A percentile compares a stretch with the other conserved stretches of the same genome.
phyloP scores from a whole-genome alignment of 2,797 vertebrate genomes.

The Bradypodion pumilum region DNA sequence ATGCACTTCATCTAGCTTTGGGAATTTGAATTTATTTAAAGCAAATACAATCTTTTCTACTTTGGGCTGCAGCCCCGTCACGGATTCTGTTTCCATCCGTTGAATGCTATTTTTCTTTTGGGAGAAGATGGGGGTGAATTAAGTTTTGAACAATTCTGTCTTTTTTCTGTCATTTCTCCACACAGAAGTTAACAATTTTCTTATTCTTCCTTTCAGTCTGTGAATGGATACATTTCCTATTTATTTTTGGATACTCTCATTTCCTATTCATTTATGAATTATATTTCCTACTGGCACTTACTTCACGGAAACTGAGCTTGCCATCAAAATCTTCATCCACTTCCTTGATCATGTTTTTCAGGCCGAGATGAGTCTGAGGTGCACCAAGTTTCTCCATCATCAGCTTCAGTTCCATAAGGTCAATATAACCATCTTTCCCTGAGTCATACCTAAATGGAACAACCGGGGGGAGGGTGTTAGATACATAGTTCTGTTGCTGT shows the following conservation, averaged over 20 bases:
- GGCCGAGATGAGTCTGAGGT: slow-evolving; percentile 80
- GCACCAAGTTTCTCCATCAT: slow-evolving; percentile 86
- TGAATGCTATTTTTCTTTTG: too few relatives aligned
- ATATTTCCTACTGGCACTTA: slow-evolving; percentile 31
- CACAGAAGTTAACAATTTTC: too few relatives aligned
- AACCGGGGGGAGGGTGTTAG: slow-evolving; percentile 14
- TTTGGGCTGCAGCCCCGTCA: too few relatives aligned
- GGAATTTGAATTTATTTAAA: too few relatives aligned
- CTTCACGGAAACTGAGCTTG: slow-evolving; percentile 81
- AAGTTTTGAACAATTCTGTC: too few relatives aligned
- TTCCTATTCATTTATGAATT: not conserved
- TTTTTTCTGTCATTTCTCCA: too few relatives aligned
- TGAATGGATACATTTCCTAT: not conserved
- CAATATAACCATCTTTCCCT: slow-evolving; percentile 78
- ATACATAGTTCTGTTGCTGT: not conserved
- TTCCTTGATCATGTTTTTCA: slow-evolving; percentile 84
- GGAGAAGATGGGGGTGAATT: too few relatives aligned
- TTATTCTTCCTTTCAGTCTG: too few relatives aligned
- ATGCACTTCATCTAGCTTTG: too few relatives aligned
- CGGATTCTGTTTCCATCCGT: too few relatives aligned
- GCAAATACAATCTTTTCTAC: too few relatives aligned
- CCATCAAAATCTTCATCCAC: slow-evolving; percentile 83
- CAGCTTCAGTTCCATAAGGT: slow-evolving; percentile 83
- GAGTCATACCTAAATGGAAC: slow-evolving; percentile 74
- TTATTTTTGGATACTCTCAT: not conserved